Evolutionary conservation across 2,113 vertebrate genomes (phyloP).

Genomic region (Tragelaphus imberbis): DNA sequence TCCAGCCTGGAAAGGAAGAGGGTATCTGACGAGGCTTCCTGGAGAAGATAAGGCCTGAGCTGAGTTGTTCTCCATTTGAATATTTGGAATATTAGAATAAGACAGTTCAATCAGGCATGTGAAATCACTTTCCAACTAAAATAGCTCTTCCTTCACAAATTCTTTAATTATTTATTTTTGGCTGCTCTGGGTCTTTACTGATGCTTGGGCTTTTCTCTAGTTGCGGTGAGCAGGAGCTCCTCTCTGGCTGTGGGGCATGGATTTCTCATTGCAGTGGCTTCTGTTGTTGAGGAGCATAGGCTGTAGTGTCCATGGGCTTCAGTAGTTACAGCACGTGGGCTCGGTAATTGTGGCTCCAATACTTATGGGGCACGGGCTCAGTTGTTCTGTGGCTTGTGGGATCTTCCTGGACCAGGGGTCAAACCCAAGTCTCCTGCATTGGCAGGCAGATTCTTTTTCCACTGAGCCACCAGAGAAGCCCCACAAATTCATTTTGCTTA

Average conservation of each 20-base stretch:
- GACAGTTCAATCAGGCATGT: not conserved
- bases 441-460: not conserved
- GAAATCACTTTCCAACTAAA: not conserved
- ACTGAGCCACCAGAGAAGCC: not conserved
- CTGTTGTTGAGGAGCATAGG: not conserved
- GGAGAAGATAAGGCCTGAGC: not conserved
- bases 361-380: not conserved
- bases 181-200: not conserved
- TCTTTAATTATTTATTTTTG: not conserved
- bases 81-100: not conserved
- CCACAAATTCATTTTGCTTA: not conserved
- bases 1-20: not conserved
- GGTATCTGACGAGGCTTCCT: not conserved
- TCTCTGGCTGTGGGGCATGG: not conserved
- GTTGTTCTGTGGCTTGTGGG: not conserved
- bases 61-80: not conserved
- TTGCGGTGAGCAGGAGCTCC: not conserved
- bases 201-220: not conserved
- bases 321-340: not conserved
- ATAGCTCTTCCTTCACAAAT: not conserved
- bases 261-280: not conserved
- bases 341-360: fast-evolving
- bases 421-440: not conserved
- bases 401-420: not conserved
- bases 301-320: not conserved